A percentile compares a stretch with the other conserved stretches of the same genome.
phyloP scores from a whole-genome alignment of 2,113 vertebrate species.

The Rana temporaria region DNA sequence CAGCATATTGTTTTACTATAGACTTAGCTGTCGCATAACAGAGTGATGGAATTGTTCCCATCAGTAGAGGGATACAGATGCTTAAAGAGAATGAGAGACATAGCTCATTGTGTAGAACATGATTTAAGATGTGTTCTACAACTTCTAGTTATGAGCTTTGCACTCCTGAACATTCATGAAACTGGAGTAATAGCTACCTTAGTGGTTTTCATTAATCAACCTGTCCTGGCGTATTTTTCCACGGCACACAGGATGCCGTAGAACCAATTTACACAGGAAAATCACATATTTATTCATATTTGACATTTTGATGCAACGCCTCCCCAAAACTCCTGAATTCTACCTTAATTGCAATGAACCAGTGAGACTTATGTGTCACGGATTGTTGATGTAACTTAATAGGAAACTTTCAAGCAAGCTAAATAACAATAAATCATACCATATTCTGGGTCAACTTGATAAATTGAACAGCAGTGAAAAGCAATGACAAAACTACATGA shows the following conservation, averaged over 20 bases:
- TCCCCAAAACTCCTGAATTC: constrained; percentile 36
- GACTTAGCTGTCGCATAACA: not conserved
- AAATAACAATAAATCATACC: constrained; percentile 49
- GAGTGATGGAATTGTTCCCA: constrained; percentile 18
- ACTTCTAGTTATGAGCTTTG: constrained; percentile 22
- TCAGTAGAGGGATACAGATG: not conserved
- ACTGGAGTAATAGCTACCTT: constrained; percentile 35
- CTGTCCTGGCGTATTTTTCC: constrained; percentile 32
- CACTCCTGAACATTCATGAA: constrained; percentile 30
- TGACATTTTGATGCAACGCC: constrained; percentile 52
- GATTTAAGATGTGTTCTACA: constrained; percentile 20
- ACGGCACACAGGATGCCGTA: not conserved
- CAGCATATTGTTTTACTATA: not conserved
- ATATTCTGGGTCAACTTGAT: constrained; percentile 45
- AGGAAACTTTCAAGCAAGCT: constrained; percentile 48
- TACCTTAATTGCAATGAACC: constrained; percentile 51
- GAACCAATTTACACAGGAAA: constrained; percentile 39
- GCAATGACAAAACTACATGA: constrained; percentile 12
- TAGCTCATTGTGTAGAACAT: constrained; percentile 3
- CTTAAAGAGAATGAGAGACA: not conserved
- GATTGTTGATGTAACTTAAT: constrained; percentile 51
- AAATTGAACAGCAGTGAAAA: constrained; percentile 33
- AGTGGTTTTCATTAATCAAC: constrained; percentile 44
- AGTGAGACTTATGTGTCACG: constrained; percentile 28
- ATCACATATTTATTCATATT: constrained; percentile 52